These are phyloP conservation scores for Oreochromis aureus DNA, from an alignment of 2,113 vertebrate species.

Conservation along the genomic window DNA sequence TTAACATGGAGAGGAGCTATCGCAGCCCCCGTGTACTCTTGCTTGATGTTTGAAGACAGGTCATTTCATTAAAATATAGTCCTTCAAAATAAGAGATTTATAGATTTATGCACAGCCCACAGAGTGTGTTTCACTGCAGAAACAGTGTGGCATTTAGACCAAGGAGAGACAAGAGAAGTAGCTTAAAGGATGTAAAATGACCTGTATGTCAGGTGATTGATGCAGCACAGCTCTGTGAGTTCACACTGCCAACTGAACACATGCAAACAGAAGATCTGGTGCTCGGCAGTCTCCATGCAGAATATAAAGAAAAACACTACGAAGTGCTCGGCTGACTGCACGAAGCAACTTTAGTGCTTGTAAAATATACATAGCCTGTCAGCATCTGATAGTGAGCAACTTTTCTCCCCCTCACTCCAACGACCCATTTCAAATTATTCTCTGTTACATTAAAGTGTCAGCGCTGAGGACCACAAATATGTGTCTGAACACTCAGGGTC, in stretches of 20 bases:
- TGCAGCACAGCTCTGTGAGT: background rate
- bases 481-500: background rate
- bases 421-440: fast-evolving
- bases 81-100: background rate
- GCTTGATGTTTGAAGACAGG: background rate
- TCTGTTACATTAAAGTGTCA: background rate
- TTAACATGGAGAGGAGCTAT: background rate
- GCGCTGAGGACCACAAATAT: fast-evolving
- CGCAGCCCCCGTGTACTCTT: background rate
- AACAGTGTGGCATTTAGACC: background rate
- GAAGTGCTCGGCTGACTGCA: background rate
- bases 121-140: background rate
- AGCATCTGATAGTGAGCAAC: background rate
- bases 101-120: background rate
- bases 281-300: background rate
- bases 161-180: background rate
- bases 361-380: background rate
- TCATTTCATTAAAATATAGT: background rate
- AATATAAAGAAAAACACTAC: background rate
- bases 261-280: background rate
- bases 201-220: background rate
- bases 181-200: background rate
- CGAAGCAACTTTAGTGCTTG: background rate
- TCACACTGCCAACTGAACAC: background rate
- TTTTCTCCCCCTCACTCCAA: background rate